Evolutionary conservation across 2,888 invertebrate genomes (phyloP), one percentile per base, ranked within the genome.

Genomic region (Vanessa cardui): DNA sequence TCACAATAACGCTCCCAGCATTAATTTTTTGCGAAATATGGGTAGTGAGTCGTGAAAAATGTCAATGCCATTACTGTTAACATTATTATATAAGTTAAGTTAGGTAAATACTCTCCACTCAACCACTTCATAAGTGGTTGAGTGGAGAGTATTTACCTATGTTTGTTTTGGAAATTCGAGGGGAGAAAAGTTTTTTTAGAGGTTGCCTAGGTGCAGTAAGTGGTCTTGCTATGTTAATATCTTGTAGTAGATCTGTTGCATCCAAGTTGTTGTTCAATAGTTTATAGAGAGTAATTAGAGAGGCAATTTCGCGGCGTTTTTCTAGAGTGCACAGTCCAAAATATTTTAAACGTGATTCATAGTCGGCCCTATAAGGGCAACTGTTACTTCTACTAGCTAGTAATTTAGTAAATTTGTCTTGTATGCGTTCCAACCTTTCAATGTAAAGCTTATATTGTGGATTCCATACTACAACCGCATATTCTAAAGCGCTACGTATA

Each of bases 401-500:
- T 45, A 45, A 45, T 45, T 45, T 45, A 5, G 45, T 45, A 45
- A 45, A 45, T 45, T 45, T 45, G 45, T 45, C 7, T 45, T 45
- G 26, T 26, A 26, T 26, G 26, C 26, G 26, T 26, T 26, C 26
- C 26, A 26, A 26, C 26, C 26, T 26, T 26, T 26, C 26, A 26
- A 26, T 26, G 26, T 26, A 26, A 26, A 26, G 3, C 26, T 26
- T 26, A 26, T 26, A 26, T 5, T 26, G 54, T 0, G 66, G 63
- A 20, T 62, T 68, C 68, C 68, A 68, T 6, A 68, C 39, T 49
- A 59, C 63, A 6, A 60, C 66, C 18, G 63, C 59, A 20, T 66
- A 66, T 39, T 66, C 63, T 0, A 69, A 56, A n/a, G 46, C 20
- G 52, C 69, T 66, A 44, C 66, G 63, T 15, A 69, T 63, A 58